These are phyloP conservation scores for Lysiphlebus fabarum DNA, from an alignment of 1,140 invertebrate species.

Conservation along the genomic window DNA sequence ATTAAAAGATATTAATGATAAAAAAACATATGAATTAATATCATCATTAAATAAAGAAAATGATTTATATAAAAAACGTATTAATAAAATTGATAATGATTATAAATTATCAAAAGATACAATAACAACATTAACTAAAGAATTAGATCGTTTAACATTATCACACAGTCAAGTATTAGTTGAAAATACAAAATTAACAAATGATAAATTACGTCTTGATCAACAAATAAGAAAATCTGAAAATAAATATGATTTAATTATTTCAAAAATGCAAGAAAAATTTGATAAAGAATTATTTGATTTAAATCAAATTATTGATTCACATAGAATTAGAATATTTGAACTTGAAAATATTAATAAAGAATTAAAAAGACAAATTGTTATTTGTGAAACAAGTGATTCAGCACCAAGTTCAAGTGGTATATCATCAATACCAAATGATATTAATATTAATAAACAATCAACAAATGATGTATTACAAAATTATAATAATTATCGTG, in stretches of 20 bases:
- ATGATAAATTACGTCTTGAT: conserved; percentile 59
- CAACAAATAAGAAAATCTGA: conserved; percentile 51
- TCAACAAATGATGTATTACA: conserved; percentile 40
- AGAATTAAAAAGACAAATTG: conserved; percentile 46
- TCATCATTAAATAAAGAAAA: conserved; percentile 45
- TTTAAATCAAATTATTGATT: conserved; percentile 49
- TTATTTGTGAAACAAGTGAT: conserved; percentile 45
- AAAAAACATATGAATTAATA: conserved; percentile 43
- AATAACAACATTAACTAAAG: conserved; percentile 43
- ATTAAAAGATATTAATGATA: conserved; percentile 54
- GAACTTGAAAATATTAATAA: conserved; percentile 47
- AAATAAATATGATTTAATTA: conserved; percentile 37
- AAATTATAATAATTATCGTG: conserved; percentile 43
- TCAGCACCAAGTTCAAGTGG: conserved; percentile 50
- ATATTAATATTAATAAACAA: conserved; percentile 35
- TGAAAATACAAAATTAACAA: conserved; percentile 63
- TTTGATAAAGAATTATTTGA: conserved; percentile 49
- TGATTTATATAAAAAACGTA: conserved; percentile 41
- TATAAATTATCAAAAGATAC: conserved; percentile 41
- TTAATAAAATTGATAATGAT: conserved; percentile 47
- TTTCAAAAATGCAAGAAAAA: conserved; percentile 45
- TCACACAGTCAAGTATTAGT: conserved; percentile 60
- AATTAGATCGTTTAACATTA: conserved; percentile 52
- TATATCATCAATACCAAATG: conserved; percentile 45
- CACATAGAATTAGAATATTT: conserved; percentile 42